Evolutionary conservation across 2,113 vertebrate genomes (phyloP).

Genomic region (Pseudorasbora parva): DNA sequence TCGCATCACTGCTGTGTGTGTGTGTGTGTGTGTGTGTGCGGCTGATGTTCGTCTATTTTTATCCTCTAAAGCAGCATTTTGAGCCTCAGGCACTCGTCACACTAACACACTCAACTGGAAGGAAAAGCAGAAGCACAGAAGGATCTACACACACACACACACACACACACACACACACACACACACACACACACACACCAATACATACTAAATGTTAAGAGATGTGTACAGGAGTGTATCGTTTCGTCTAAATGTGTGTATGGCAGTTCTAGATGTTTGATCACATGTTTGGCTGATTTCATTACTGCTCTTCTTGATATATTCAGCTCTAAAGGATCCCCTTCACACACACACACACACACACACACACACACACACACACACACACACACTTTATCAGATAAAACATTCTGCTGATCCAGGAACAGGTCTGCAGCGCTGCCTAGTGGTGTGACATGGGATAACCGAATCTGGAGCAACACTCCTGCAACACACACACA

Average conservation of each 20-base stretch:
- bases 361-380: too few species aligned
- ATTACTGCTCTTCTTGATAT: too few species aligned
- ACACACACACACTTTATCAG: too few species aligned
- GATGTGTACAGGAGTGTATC: too few species aligned
- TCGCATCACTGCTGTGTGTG: neutral
- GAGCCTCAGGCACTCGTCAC: neutral
- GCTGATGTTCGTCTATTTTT: constrained; percentile 58
- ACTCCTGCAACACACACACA: too few species aligned
- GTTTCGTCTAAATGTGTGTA: neutral
- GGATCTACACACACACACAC: neutral
- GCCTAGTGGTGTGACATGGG: neutral
- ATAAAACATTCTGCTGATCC: neutral
- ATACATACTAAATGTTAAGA: too few species aligned
- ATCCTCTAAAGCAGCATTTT: constrained; percentile 46
- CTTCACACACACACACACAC: too few species aligned
- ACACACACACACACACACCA: neutral
- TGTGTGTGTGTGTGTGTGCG: constrained; percentile 32
- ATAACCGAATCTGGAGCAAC: too few species aligned
- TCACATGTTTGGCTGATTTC: neutral
- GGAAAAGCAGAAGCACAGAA: constrained; percentile 13
- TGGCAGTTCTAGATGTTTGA: neutral
- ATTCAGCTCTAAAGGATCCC: too few species aligned
- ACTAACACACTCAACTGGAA: neutral
- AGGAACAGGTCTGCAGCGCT: neutral
- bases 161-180: neutral